Base-by-base conservation (phyloP, 2,797 vertebrate species). In the Bovichtus variegatus region DNA sequence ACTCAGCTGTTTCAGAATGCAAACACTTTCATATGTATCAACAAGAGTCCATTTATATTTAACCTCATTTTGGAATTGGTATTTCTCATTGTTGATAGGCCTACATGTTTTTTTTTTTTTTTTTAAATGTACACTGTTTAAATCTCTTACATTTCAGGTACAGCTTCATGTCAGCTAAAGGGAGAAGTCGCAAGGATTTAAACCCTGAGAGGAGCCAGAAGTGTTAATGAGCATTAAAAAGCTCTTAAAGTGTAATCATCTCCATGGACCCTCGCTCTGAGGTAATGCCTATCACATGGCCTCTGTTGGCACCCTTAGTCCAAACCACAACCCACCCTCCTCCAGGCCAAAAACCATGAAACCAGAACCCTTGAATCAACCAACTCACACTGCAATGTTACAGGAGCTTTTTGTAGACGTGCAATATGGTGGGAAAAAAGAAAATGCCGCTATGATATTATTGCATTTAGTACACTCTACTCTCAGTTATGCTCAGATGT, bases 171-270 rank as follows among this genome's bases (percentile, higher is more conserved):
- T 67, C 49, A 71, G 15, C 27, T 41, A 47, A 7, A 47, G 6
- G 36, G 21, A 80, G 82, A 67, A 70, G 84, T 72, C 87, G 82
- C 23, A 83, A 85, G 58, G 70, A 81, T 73, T 83, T 61, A 64
- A 85, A 89, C 84, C 79, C 82, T 84, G 83, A 94, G 92, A 85
- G 89, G 88, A 95, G 94, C 58, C 91, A 93, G 91, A 93, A 93
- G 93, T 95, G 93, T 96, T 96, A 96, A 96, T 94, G 73, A 95
- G 93, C 93, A 95, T 96, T 96, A 92, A 93, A 95, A 93, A 93
- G 85, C 91, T 91, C 92, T 95, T 94, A 94, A 86, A 94, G 90
- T 74, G 90, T 91, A 93, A 96, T 95, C 91, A 89, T 94, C 92
- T 78, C 53, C 75, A 58, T 91, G 91, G 92, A 91, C 91, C 91